Percentiles rank a stretch among this genome's conserved stretches.
Conservation (phyloP, 2,113 vertebrate species). For the Chrysemys picta region DNA sequence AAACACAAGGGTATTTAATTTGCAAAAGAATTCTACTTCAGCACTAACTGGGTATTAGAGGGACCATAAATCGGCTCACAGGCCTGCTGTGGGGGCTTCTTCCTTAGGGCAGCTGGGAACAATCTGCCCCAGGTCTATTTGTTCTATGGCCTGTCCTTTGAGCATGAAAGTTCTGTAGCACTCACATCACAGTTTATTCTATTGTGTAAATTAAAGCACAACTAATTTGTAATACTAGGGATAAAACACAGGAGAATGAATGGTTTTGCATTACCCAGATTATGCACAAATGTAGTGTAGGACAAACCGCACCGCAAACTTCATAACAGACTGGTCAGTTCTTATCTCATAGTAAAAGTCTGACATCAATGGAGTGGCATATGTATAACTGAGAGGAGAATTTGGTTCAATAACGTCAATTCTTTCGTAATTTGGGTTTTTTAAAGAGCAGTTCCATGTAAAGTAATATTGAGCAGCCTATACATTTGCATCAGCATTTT, state of each 20-base stretch:
- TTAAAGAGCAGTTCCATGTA: background rate
- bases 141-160: background rate
- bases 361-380: fast-evolving
- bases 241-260: fast-evolving
- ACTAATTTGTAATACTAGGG: background rate
- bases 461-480: background rate
- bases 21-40: background rate
- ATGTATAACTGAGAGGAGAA: background rate
- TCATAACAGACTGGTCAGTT: fast-evolving
- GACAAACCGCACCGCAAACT: background rate
- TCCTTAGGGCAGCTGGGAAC: background rate
- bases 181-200: background rate
- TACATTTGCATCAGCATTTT: background rate
- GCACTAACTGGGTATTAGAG: background rate
- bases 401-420: background rate
- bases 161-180: background rate
- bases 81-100: background rate
- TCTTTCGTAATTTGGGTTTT: background rate
- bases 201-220: background rate
- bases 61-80: background rate
- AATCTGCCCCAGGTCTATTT: background rate
- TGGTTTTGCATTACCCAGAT: background rate
- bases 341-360: background rate
- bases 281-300: background rate
- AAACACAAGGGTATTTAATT: background rate